These are phyloP conservation scores for Scrobipalpa atriplicella DNA, from an alignment of 2,888 invertebrate species.

Conservation along the genomic window DNA sequence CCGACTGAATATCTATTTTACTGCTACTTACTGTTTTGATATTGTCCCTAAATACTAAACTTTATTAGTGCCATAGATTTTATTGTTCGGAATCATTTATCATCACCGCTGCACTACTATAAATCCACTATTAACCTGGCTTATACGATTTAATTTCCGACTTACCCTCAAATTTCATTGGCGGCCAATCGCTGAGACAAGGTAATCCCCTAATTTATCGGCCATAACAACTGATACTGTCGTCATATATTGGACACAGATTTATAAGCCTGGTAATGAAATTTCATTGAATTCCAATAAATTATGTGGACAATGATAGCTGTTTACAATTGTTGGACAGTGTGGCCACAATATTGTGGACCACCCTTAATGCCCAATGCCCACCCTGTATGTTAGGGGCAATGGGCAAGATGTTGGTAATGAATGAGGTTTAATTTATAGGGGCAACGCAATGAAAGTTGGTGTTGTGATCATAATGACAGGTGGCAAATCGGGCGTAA, in stretches of 20 bases:
- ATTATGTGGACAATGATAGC: constrained; percentile 63
- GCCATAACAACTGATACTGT: constrained; percentile 69
- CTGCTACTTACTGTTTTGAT: not conserved
- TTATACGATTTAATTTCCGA: constrained; percentile 76
- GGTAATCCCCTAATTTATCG: constrained; percentile 80
- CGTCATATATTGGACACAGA: constrained; percentile 67
- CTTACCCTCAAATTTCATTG: constrained; percentile 73
- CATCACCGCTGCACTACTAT: constrained; percentile 61
- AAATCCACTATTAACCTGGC: constrained; percentile 66
- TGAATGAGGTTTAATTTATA: constrained; percentile 52
- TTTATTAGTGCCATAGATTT: constrained; percentile 27
- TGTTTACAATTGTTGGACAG: constrained; percentile 70
- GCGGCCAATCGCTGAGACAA: constrained; percentile 77
- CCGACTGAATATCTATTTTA: not conserved
- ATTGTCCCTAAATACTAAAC: constrained; percentile 26
- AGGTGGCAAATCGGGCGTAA: constrained; percentile 33
- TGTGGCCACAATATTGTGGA: constrained; percentile 57
- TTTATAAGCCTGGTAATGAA: constrained; percentile 72
- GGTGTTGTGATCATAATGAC: constrained; percentile 37
- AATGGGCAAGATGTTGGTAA: constrained; percentile 52
- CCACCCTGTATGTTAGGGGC: constrained; percentile 41
- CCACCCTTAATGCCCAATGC: constrained; percentile 66
- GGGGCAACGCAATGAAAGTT: constrained; percentile 38
- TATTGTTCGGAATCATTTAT: constrained; percentile 46
- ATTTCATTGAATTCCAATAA: constrained; percentile 76